These are phyloP conservation scores for Podilymbus podiceps DNA, from an alignment of 2,113 vertebrate genomes.

Conservation along the genomic window DNA sequence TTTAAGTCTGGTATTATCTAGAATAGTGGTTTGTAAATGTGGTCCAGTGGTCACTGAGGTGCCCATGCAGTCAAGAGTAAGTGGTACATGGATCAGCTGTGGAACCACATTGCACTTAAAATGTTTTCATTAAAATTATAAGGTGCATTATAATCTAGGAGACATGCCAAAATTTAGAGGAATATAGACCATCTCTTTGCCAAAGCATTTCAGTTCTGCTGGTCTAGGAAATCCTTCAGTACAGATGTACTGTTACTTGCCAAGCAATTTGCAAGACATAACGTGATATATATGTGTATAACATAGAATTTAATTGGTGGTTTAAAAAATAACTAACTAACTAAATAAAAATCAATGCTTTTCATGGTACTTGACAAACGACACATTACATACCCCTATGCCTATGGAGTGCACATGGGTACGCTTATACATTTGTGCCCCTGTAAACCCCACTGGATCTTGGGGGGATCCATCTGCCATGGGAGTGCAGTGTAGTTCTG, in stretches of 20 bases:
- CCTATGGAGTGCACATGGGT: neutral
- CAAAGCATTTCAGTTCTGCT: neutral
- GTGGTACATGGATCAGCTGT: neutral
- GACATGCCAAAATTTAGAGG: neutral
- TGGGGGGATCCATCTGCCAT: neutral
- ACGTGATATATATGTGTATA: neutral
- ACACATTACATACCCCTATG: accelerated
- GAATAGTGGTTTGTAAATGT: neutral
- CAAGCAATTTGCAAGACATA: neutral
- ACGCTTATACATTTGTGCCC: neutral
- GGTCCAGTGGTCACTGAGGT: neutral
- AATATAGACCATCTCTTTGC: accelerated
- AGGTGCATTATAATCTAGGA: neutral
- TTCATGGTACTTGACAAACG: neutral
- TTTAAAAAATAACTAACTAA: neutral
- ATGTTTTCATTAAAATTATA: neutral
- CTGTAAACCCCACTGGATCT: neutral
- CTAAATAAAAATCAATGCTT: neutral
- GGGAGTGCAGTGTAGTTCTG: neutral
- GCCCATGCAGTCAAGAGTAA: neutral
- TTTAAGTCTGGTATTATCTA: neutral
- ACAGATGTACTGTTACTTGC: neutral
- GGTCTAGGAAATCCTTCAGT: neutral
- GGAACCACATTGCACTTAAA: neutral
- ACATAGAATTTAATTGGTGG: neutral